These are phyloP conservation scores for Drosophila siamana DNA, from an alignment of 2,888 invertebrate species.

Conservation along the genomic window DNA sequence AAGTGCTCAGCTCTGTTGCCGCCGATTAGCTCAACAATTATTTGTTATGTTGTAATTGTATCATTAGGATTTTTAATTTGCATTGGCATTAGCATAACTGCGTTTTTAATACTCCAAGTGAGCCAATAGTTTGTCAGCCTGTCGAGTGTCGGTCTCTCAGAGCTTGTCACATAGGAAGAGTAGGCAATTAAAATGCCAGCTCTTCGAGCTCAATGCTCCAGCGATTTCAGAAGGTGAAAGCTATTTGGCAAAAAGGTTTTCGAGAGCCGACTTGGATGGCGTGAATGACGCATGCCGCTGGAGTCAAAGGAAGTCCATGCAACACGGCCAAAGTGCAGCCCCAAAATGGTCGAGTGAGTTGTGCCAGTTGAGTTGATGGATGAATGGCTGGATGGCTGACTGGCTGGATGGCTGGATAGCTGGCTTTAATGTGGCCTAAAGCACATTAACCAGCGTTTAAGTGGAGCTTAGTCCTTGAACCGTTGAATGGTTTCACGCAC, in stretches of 20 bases:
- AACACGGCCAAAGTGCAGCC: constrained; percentile 12
- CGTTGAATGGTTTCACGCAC: constrained; percentile 2
- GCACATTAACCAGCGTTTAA: constrained; percentile 32
- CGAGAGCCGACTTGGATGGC: not conserved
- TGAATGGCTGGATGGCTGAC: too few relatives aligned
- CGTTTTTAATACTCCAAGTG: not conserved
- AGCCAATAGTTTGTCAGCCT: not conserved
- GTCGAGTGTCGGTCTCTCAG: not conserved
- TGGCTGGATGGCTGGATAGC: not conserved
- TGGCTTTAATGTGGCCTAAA: constrained; percentile 24
- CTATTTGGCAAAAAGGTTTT: constrained; percentile 41
- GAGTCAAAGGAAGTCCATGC: constrained; percentile 31
- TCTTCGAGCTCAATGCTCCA: not conserved
- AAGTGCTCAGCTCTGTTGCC: not conserved
- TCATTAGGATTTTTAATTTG: not conserved
- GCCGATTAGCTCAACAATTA: constrained; percentile 8
- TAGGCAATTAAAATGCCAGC: too few relatives aligned
- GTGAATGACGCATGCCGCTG: not conserved
- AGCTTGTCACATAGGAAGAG: not conserved
- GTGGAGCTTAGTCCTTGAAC: constrained; percentile 25
- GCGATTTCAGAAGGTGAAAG: constrained; percentile 3
- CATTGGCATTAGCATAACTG: not conserved
- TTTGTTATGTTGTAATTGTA: constrained; percentile 4
- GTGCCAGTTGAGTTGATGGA: too few relatives aligned
- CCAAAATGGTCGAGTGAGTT: constrained; percentile 7